These are phyloP conservation scores for Littorina saxatilis DNA, from an alignment of 1,140 invertebrate species.

Conservation along the genomic window DNA sequence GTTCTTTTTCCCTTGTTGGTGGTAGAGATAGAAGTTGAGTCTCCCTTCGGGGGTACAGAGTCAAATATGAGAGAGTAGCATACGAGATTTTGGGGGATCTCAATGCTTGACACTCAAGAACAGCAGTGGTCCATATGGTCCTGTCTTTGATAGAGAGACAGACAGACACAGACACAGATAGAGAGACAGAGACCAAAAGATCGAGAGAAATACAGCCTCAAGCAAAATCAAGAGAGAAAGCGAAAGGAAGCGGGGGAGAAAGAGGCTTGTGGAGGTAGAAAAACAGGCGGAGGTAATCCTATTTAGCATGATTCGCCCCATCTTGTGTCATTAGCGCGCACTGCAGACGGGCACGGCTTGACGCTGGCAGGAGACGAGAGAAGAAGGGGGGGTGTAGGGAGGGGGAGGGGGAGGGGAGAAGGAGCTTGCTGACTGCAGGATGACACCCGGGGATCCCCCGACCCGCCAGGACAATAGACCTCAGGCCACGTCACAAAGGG, in stretches of 20 bases:
- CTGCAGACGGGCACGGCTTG: background rate
- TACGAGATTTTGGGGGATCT: too few species aligned
- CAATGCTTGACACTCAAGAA: too few species aligned
- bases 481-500: background rate
- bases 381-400: background rate
- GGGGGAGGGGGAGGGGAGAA: background rate
- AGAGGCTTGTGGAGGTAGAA: slow-evolving; percentile 12
- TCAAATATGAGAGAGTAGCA: too few species aligned
- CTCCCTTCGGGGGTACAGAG: too few species aligned
- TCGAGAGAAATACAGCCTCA: background rate
- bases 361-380: background rate
- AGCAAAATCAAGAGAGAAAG: background rate
- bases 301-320: slow-evolving; percentile 24
- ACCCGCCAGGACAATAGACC: background rate
- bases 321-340: slow-evolving; percentile 27
- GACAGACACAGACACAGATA: background rate
- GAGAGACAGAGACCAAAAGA: background rate
- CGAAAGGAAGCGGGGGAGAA: background rate
- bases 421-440: background rate
- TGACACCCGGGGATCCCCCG: background rate
- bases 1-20: too few species aligned
- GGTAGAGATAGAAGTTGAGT: too few species aligned
- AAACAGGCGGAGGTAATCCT: slow-evolving; percentile 33
- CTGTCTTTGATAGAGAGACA: background rate
- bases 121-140: too few species aligned